Conservation (phyloP, 92 coral and sea anemone species). For the Scolanthus callimorphus region DNA sequence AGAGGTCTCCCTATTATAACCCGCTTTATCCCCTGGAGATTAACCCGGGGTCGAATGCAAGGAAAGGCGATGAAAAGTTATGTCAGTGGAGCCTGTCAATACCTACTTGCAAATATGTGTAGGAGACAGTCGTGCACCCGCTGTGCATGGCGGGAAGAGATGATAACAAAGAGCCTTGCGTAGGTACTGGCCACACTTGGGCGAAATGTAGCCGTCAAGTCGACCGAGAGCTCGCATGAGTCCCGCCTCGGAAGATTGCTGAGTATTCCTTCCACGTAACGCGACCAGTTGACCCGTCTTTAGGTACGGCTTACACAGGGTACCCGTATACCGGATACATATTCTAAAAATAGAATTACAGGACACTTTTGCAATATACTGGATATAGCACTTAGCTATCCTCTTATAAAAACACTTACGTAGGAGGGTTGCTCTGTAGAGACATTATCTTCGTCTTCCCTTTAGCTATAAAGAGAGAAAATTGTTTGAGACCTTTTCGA, state of each 20-base stretch:
- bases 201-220: conserved; percentile 41
- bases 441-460: not conserved
- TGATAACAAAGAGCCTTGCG: conserved; percentile 76
- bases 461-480: not conserved
- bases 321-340: conserved; percentile 13
- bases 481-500: too few species aligned
- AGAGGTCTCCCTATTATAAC: too few species aligned
- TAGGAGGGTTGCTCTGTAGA: not conserved
- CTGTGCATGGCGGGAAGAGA: conserved; percentile 74
- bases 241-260: conserved; percentile 47
- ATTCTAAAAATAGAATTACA: not conserved
- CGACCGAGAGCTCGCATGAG: conserved; percentile 22
- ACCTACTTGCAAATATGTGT: conserved; percentile 61
- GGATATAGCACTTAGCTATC: too few species aligned
- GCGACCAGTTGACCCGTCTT: conserved; percentile 29
- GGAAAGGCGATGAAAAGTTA: too few species aligned
- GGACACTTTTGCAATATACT: too few species aligned
- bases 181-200: conserved; percentile 51
- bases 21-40: too few species aligned
- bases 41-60: too few species aligned
- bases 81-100: too few species aligned
- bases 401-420: not conserved
- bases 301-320: conserved; percentile 28
- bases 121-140: conserved; percentile 22
- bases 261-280: conserved; percentile 40